These are phyloP conservation scores for Salmo trutta DNA, from an alignment of 2,797 vertebrate genomes.

Conservation along the genomic window DNA sequence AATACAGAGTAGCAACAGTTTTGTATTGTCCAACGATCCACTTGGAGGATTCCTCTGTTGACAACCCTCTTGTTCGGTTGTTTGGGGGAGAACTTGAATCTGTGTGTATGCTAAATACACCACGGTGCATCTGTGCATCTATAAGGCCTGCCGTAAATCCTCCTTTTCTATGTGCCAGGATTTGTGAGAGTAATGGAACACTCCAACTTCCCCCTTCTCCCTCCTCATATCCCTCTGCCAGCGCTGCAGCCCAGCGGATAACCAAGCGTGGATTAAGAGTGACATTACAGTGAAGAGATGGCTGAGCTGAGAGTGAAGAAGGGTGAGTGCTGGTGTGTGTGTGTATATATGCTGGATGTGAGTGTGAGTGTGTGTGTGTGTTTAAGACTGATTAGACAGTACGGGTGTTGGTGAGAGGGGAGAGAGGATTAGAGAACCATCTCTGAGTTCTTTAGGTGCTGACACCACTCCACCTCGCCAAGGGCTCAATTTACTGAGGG, in stretches of 20 bases:
- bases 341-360: slow-evolving; percentile 50
- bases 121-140: slow-evolving; percentile 32
- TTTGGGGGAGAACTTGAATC: slow-evolving; percentile 29
- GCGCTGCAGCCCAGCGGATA: slow-evolving; percentile 71
- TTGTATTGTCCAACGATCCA: not conserved
- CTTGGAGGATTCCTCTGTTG: not conserved
- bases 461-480: slow-evolving; percentile 81
- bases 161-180: slow-evolving; percentile 25
- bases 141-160: slow-evolving; percentile 27
- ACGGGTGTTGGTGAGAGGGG: slow-evolving; percentile 75
- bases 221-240: slow-evolving; percentile 59
- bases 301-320: slow-evolving; percentile 69
- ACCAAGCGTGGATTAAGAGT: slow-evolving; percentile 83
- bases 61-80: slow-evolving; percentile 31
- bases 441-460: slow-evolving; percentile 79
- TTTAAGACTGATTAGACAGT: slow-evolving; percentile 83
- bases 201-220: slow-evolving; percentile 3
- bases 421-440: slow-evolving; percentile 81
- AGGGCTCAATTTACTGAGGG: slow-evolving; percentile 79
- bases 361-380: slow-evolving; percentile 61
- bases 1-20: not conserved
- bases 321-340: slow-evolving; percentile 56
- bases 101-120: slow-evolving; percentile 38
- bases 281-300: slow-evolving; percentile 78
- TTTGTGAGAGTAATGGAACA: slow-evolving; percentile 36